Percentiles rank a stretch among this genome's conserved stretches.
These are phyloP conservation scores for Osmoderma eremita DNA, from an alignment of 2,888 invertebrate genomes.

Conservation along the genomic window DNA sequence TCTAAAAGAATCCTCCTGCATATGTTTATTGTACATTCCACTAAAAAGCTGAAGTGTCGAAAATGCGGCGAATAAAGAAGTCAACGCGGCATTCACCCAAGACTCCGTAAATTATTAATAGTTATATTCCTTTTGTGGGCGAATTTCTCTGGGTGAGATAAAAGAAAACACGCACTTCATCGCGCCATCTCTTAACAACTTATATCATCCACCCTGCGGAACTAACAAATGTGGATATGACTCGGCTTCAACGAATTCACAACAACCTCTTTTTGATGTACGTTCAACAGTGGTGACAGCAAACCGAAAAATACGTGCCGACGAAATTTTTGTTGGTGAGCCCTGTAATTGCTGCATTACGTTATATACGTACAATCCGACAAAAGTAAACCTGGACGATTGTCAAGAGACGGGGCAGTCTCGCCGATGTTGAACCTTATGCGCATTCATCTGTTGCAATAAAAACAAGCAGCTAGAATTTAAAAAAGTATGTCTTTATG, in stretches of 20 bases:
- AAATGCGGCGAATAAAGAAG: constrained; percentile 20
- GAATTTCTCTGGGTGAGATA: constrained; percentile 10
- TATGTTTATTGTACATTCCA: constrained; percentile 11
- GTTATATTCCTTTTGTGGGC: constrained; percentile 46
- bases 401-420: too few species aligned
- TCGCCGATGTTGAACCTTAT: too few species aligned
- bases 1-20: neutral
- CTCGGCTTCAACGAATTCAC: constrained; percentile 16
- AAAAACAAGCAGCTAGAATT: too few species aligned
- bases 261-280: constrained; percentile 21
- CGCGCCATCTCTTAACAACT: constrained; percentile 29
- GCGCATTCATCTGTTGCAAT: too few species aligned
- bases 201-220: constrained; percentile 13
- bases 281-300: constrained; percentile 19
- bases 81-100: constrained; percentile 4
- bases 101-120: constrained; percentile 42
- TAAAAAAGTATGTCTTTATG: too few species aligned
- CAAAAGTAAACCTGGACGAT: too few species aligned
- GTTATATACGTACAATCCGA: too few species aligned
- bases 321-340: constrained; percentile 15
- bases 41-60: constrained; percentile 16
- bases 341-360: neutral
- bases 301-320: constrained; percentile 12
- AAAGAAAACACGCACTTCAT: constrained; percentile 23
- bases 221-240: constrained; percentile 17